Conservation (phyloP, 2,113 vertebrate species). For the Aspiorhynchus laticeps region DNA sequence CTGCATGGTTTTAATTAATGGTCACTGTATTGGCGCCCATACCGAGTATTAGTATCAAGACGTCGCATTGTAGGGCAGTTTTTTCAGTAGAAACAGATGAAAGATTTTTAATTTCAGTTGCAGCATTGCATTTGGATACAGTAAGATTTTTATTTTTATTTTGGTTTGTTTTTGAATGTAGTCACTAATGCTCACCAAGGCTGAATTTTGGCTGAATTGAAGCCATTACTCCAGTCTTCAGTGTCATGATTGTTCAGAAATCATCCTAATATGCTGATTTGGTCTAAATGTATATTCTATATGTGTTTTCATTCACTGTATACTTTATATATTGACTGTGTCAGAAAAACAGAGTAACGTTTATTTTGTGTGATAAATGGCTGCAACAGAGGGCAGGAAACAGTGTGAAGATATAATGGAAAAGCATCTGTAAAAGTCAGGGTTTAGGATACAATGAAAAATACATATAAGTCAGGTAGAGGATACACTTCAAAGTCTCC, state of each 20-base stretch:
- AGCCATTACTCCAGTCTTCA: no score
- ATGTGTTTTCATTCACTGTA: not conserved
- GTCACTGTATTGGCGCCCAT: constrained; percentile 43
- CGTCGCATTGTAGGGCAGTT: not conserved
- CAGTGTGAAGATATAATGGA: constrained; percentile 24
- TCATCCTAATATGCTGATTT: not conserved
- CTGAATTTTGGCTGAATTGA: not conserved
- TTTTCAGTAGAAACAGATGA: not conserved
- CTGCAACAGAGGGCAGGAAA: not conserved
- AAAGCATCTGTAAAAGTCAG: constrained; percentile 49
- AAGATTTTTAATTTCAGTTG: not conserved
- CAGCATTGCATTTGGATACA: not conserved
- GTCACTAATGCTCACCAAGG: not conserved
- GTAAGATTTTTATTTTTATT: not conserved
- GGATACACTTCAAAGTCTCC: constrained; percentile 71
- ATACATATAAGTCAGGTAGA: constrained; percentile 69
- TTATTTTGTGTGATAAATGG: not conserved
- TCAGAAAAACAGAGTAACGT: not conserved
- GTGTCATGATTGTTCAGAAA: no score
- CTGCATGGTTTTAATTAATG: constrained; percentile 76
- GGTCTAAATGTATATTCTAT: no score
- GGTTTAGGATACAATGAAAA: constrained; percentile 66
- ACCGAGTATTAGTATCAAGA: not conserved
- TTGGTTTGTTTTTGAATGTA: not conserved
- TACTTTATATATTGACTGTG: not conserved